Evolutionary conservation across 2,113 vertebrate species (phyloP), one percentile per base, ranked within the genome.

Genomic region (Podiceps cristatus): DNA sequence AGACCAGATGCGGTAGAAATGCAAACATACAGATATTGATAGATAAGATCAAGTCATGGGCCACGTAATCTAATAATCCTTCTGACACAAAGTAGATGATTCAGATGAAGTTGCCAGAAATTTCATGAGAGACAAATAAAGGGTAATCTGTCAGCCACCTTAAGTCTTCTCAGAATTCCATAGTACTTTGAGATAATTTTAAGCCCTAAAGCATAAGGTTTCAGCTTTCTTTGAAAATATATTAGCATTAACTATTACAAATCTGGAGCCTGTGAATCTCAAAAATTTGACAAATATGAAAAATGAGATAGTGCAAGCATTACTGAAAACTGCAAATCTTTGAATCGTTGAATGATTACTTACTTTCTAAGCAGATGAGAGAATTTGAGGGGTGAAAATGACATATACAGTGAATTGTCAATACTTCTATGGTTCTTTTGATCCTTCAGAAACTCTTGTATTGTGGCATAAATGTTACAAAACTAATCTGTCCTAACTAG

Each of bases 221-320:
- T 96, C n/a, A 73, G 44, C 22, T 91, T 91, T 59, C 80, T 97
- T 96, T 95, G 91, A 96, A 95, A 96, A 62, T 82, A 45, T 40
- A 82, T 91, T 95, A 84, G 27, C 60, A 66, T 86, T 84, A 58
- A 56, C 52, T 89, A 24, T 72, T 91, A 81, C 22, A 66, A 85
- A 83, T 55, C 37, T 88, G 27, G 27, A 88, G 47, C 19, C 68
- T 4, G 6, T n/a, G 59, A 94, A 86, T 11, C 90, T 68, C 37
- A 94, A 86, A 86, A 84, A 37, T 55, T 74, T 44, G 6, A 69
- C 62, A 93, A 90, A 85, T 89, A 78, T 28, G 25, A 74, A 86
- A 85, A 84, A 53, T 6, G 31, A 71, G 11, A 53, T 58, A 62
- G 22, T 40, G 27, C 14, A 79, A 25, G 17, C 19, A 31, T 77